These are phyloP conservation scores for Nyleta sp. DNA, from an alignment of 2,888 invertebrate species.

Conservation along the genomic window DNA sequence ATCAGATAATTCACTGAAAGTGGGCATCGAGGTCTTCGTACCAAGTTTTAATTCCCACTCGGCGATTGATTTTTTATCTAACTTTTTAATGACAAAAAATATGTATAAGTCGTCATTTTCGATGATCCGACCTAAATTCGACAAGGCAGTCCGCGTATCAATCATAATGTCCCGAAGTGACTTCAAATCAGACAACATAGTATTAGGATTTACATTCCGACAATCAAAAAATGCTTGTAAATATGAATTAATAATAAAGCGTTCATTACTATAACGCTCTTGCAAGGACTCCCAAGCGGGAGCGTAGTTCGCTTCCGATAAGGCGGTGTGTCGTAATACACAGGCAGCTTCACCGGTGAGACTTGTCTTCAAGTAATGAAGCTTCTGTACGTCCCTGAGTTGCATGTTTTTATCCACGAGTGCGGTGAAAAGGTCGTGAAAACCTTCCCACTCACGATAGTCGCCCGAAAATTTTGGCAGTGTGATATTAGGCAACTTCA, in stretches of 20 bases:
- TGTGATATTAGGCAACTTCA: conserved; percentile 1
- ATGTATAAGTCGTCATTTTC: background rate
- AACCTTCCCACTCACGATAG: conserved; percentile 5
- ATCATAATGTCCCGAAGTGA: background rate
- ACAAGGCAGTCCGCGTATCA: background rate
- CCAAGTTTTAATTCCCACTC: background rate
- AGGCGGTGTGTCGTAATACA: background rate
- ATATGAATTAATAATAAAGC: background rate
- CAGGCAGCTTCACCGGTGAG: background rate
- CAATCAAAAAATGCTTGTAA: background rate
- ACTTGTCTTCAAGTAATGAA: background rate
- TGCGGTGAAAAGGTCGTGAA: background rate
- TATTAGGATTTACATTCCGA: background rate
- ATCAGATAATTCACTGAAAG: background rate
- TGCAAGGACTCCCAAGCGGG: background rate
- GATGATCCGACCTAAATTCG: background rate
- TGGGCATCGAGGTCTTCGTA: background rate
- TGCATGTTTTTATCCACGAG: background rate
- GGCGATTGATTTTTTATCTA: background rate
- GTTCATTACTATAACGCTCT: background rate
- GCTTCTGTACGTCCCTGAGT: background rate
- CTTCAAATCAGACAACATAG: background rate
- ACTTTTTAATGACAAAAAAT: background rate
- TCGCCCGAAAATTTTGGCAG: conserved; percentile 17
- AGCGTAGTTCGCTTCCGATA: conserved; percentile 18